Evolutionary conservation across 2,113 vertebrate species (phyloP).

Genomic region (Tragelaphus strepsiceros): DNA sequence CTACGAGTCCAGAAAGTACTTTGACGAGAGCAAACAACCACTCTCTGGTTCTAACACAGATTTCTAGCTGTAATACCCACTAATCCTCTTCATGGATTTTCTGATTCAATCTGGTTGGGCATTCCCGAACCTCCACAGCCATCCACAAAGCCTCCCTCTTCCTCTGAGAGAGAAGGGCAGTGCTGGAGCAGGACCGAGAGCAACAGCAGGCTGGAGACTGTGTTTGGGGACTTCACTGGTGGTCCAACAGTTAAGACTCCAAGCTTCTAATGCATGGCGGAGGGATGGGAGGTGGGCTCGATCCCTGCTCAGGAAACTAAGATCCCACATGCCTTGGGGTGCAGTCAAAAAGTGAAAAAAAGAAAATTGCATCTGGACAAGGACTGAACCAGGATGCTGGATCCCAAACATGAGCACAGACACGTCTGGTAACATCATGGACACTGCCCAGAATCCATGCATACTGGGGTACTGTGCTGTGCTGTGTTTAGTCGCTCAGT

Average conservation of each 20-base stretch:
- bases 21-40: too few relatives aligned
- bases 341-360: neutral
- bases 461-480: neutral
- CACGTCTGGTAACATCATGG: neutral
- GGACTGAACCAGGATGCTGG: neutral
- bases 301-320: neutral
- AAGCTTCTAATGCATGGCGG: neutral
- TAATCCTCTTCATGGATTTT: neutral
- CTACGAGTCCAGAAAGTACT: neutral
- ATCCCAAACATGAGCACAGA: neutral
- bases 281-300: rapidly evolving
- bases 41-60: rapidly evolving
- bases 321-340: neutral
- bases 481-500: neutral
- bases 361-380: too few relatives aligned
- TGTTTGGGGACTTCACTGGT: rapidly evolving
- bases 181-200: too few relatives aligned
- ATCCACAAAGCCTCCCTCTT: neutral
- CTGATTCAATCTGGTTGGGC: rapidly evolving
- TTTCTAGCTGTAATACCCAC: rapidly evolving
- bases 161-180: neutral
- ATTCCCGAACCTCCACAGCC: rapidly evolving
- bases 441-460: neutral
- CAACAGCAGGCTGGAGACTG: neutral
- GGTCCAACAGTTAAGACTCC: neutral